Evolutionary conservation across 2,888 invertebrate genomes (phyloP).

Genomic region (Pollenia griseotomentosa): DNA sequence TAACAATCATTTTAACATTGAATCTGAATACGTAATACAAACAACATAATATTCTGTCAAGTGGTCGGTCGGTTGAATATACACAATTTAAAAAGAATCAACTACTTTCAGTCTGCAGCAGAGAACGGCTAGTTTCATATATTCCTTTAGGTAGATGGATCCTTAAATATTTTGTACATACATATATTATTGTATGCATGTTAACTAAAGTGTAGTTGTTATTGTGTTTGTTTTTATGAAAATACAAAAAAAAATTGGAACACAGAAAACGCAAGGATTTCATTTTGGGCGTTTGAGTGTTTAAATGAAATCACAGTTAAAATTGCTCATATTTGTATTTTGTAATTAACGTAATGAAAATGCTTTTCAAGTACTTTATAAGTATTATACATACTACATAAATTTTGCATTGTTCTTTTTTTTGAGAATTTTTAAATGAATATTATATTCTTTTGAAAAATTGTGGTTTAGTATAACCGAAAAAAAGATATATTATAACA

Average conservation of each 20-base stretch:
- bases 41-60: conserved; percentile 73
- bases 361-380: conserved; percentile 67
- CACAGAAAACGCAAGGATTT: conserved; percentile 29
- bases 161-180: conserved; percentile 41
- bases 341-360: conserved; percentile 77
- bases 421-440: conserved; percentile 1
- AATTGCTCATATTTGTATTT: conserved; percentile 77
- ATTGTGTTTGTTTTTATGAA: conserved; percentile 47
- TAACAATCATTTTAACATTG: conserved; percentile 41
- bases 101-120: conserved; percentile 1
- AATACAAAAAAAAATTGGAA: not conserved
- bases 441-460: not conserved
- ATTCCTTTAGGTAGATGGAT: conserved; percentile 45
- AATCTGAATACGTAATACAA: conserved; percentile 44
- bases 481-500: no score
- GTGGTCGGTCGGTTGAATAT: conserved; percentile 72
- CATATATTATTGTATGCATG: conserved; percentile 28
- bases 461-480: not conserved
- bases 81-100: conserved; percentile 39
- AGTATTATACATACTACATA: conserved; percentile 40
- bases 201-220: conserved; percentile 67
- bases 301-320: conserved; percentile 74
- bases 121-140: conserved; percentile 49
- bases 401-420: not conserved
- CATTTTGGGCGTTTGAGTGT: conserved; percentile 68